Evolutionary conservation across 2,113 vertebrate species (phyloP), one percentile per base, ranked within the genome.

Genomic region (Pogona vitticeps): DNA sequence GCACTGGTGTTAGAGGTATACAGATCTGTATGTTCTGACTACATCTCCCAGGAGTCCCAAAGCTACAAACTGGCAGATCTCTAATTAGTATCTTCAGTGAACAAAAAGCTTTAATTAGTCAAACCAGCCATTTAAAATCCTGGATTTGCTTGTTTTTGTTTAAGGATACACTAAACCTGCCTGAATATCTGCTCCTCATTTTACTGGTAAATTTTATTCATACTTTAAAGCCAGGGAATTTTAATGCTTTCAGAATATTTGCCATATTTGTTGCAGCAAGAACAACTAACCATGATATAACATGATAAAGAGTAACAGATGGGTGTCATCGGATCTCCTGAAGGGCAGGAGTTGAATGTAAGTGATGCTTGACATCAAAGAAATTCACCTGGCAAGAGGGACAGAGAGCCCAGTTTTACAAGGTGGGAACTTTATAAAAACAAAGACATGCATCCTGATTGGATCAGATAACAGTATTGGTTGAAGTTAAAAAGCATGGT

Each of bases 91-190:
- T 18, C 33, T 63, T 14, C 0, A 2, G 70, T 1, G 77, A 77
- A 26, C 46, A 61, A 82, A 18, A 6, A 2, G 80, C 85, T 80
- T 85, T 90, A 80, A 80, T 77, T 76, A 83, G 65, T 77, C 71
- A 65, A 80, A 77, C 42, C 85, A 89, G 52, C 58, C 80, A 18
- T 61, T 59, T 20, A 33, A 10, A 72, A 61, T 15, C 76, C 68
- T 36, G 56, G 76, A 46, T 31, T 28, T 28, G 59, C 76, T 84
- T 14, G 14, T 61, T 3, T 38, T 8, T 73, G 72, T 42, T 40
- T 28, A 42, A 33, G 20, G 21, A 70, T 56, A 70, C 28, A 13
- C 42, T 52, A 46, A 67, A 68, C 63, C n/a, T 28, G 68, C 28
- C 40, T 46, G 9, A 68, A 52, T n/a, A 68, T 33, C 88, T 76